A percentile compares a stretch with the other conserved stretches of the same genome.
These are phyloP conservation scores for Thomomys bottae DNA, from an alignment of 2,113 vertebrate genomes.

Conservation along the genomic window DNA sequence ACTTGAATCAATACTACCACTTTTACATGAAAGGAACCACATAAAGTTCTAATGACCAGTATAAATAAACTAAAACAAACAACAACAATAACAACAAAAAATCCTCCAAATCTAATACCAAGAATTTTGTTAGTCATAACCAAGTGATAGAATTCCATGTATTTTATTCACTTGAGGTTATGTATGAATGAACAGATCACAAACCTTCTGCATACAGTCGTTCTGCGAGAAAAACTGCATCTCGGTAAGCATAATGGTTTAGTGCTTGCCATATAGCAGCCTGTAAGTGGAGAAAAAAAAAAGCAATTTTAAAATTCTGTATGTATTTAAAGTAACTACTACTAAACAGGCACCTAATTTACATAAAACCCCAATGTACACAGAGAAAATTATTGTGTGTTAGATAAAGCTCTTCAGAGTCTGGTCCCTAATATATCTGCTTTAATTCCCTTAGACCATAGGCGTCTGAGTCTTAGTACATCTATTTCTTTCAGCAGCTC, in stretches of 20 bases:
- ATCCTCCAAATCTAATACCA: not conserved
- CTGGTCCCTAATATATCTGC: not conserved
- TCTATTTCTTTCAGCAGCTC: not conserved
- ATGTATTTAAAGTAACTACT: conserved; percentile 11
- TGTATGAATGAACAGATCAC: conserved; percentile 64
- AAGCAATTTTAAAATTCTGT: not conserved
- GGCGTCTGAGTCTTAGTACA: conserved; percentile 20
- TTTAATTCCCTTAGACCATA: not conserved
- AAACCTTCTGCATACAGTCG: conserved; percentile 94
- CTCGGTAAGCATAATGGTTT: conserved; percentile 94
- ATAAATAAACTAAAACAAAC: not conserved
- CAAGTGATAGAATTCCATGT: not conserved
- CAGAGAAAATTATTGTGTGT: conserved; percentile 16
- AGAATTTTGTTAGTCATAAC: conserved; percentile 41
- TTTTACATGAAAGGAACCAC: not conserved
- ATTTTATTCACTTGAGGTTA: conserved; percentile 36
- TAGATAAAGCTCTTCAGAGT: not conserved
- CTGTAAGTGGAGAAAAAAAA: conserved; percentile 81
- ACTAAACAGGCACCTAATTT: conserved; percentile 3
- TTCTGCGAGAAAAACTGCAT: conserved; percentile 94
- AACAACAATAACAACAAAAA: too few relatives aligned
- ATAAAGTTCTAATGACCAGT: conserved; percentile 26
- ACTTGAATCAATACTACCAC: conserved; percentile 8
- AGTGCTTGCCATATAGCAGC: conserved; percentile 96
- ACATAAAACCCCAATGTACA: conserved; percentile 32